A percentile compares a stretch with the other conserved stretches of the same genome.
Conservation (phyloP, 2,797 vertebrate species). For the Adrianichthys oophorus region DNA sequence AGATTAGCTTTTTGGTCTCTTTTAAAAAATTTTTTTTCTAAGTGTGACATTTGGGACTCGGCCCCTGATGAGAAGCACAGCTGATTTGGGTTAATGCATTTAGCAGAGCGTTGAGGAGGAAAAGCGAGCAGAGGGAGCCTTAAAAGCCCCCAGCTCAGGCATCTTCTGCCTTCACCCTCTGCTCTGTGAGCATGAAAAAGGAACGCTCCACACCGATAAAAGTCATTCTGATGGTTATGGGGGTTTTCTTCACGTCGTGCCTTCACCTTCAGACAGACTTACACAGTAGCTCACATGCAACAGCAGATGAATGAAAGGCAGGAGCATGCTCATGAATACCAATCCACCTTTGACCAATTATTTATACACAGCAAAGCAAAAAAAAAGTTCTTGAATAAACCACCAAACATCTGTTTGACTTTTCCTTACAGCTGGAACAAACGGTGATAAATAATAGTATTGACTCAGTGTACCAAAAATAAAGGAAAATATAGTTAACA, state of each 20-base stretch:
- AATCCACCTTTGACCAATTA: neutral
- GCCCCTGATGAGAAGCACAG: slow-evolving; percentile 71
- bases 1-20: too few relatives aligned
- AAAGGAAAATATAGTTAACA: neutral
- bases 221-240: too few relatives aligned
- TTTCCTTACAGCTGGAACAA: neutral
- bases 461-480: neutral
- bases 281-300: slow-evolving; percentile 17
- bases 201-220: slow-evolving; percentile 2
- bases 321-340: slow-evolving; percentile 11
- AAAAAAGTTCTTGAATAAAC: neutral
- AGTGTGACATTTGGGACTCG: slow-evolving; percentile 57
- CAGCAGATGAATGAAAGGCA: slow-evolving; percentile 7
- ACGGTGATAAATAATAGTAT: neutral
- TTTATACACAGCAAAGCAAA: slow-evolving; percentile 1
- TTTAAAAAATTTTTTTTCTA: slow-evolving; percentile 18
- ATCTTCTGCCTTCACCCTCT: slow-evolving; percentile 28
- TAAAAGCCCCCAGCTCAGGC: slow-evolving; percentile 39
- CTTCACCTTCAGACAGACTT: slow-evolving; percentile 35
- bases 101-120: slow-evolving; percentile 61
- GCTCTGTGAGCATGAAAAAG: slow-evolving; percentile 19
- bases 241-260: slow-evolving; percentile 17
- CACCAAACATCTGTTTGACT: neutral
- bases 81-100: slow-evolving; percentile 66
- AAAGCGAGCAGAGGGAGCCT: slow-evolving; percentile 47